Percentiles rank a stretch among this genome's conserved stretches.
Conservation (phyloP, 2,888 invertebrate species). For the Sicus ferrugineus region DNA sequence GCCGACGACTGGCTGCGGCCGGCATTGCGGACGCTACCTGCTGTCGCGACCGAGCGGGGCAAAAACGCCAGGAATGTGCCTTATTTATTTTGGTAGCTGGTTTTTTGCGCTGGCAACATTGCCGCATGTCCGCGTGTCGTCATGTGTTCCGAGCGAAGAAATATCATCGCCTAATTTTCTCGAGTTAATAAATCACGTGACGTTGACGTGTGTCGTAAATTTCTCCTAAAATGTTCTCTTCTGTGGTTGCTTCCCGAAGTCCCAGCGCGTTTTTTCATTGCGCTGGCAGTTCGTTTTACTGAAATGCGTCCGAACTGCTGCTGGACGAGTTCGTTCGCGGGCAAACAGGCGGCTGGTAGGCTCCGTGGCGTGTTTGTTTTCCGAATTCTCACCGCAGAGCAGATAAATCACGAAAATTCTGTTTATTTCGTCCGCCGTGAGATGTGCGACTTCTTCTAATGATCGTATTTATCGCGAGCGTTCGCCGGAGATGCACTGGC, state of each 20-base stretch:
- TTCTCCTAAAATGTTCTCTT: constrained; percentile 14
- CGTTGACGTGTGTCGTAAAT: constrained; percentile 30
- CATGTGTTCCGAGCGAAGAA: constrained; percentile 8
- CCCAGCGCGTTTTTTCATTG: neutral
- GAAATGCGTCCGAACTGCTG: neutral
- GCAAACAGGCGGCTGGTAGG: neutral
- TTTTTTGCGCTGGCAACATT: constrained; percentile 8
- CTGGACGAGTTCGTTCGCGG: neutral
- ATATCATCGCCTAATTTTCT: constrained; percentile 31
- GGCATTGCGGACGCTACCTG: constrained; percentile 3
- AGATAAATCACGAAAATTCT: constrained; percentile 22
- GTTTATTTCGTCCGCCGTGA: neutral
- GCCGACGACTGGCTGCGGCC: neutral
- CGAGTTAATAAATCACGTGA: constrained; percentile 32
- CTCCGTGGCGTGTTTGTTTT: neutral
- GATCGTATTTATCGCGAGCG: constrained; percentile 1
- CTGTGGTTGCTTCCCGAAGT: neutral
- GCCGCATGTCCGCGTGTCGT: constrained; percentile 8
- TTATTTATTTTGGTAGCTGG: constrained; percentile 15
- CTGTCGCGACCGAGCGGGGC: neutral
- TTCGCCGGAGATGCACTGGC: neutral
- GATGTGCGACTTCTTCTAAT: constrained; percentile 13
- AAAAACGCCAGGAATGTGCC: constrained; percentile 22
- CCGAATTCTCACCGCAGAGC: neutral
- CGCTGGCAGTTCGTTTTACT: neutral